A percentile compares a stretch with the other conserved stretches of the same genome.
These are phyloP conservation scores for Steatocranus sp. DNA, from an alignment of 2,797 vertebrate genomes.

Conservation along the genomic window DNA sequence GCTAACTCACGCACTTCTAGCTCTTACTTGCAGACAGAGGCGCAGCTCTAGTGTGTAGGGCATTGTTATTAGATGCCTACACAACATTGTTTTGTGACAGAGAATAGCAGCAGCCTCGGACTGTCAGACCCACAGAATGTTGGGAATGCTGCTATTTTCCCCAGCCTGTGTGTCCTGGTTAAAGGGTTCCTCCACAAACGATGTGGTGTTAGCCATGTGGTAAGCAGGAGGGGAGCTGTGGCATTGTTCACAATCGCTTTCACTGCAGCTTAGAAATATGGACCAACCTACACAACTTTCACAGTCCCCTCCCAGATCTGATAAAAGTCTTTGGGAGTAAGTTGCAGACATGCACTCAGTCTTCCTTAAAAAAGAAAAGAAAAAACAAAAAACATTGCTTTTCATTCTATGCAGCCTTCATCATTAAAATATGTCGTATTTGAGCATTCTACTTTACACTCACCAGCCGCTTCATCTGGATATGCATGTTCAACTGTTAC, in stretches of 20 bases:
- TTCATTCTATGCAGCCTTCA: background rate
- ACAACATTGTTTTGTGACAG: constrained; percentile 26
- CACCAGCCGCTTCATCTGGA: background rate
- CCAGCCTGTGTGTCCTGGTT: constrained; percentile 37
- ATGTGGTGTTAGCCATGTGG: constrained; percentile 19
- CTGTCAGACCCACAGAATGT: constrained; percentile 55
- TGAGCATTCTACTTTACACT: background rate
- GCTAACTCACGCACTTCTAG: background rate
- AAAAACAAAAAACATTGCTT: background rate
- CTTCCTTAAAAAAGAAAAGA: background rate
- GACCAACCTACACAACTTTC: background rate
- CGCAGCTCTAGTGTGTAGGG: background rate
- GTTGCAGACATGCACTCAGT: background rate
- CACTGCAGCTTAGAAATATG: background rate
- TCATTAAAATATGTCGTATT: background rate
- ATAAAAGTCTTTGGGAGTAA: background rate
- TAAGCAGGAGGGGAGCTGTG: background rate
- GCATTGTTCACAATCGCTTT: background rate
- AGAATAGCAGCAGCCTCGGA: constrained; percentile 19
- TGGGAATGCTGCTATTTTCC: constrained; percentile 51
- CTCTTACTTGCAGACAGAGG: background rate
- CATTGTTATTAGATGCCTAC: constrained; percentile 29
- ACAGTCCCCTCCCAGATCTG: background rate
- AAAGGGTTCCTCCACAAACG: constrained; percentile 31
- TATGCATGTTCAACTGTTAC: background rate